Conservation (phyloP, 2,797 vertebrate genomes). For the Margarornis squamiger region DNA sequence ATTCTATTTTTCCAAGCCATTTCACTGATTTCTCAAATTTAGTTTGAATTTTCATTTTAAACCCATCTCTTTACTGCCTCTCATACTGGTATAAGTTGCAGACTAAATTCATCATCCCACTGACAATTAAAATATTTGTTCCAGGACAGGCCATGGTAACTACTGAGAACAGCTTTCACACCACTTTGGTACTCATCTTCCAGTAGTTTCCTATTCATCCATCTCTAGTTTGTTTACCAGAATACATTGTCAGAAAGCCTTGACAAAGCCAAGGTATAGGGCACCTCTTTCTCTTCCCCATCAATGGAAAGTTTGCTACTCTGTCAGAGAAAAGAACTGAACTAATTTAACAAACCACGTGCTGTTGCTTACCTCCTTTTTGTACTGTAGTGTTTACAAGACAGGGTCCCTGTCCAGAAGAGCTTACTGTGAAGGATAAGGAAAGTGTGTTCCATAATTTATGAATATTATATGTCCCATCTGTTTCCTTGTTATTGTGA, state of each 20-base stretch:
- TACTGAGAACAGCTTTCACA: not conserved
- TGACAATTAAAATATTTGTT: not conserved
- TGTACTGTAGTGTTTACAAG: not conserved
- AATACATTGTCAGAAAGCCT: not conserved
- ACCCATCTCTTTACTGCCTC: not conserved
- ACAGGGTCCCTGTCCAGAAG: not conserved
- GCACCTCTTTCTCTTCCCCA: not conserved
- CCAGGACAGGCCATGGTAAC: not conserved
- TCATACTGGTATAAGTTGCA: not conserved
- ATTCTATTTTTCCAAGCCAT: not conserved
- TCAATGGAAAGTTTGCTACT: not conserved
- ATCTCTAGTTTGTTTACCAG: not conserved
- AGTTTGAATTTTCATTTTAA: not conserved
- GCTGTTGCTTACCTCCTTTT: not conserved
- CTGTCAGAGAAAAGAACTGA: not conserved
- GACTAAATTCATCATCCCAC: not conserved
- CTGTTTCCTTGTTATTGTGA: slow-evolving; percentile 1
- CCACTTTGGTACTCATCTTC: not conserved
- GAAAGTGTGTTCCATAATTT: slow-evolving; percentile 33
- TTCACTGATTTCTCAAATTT: not conserved
- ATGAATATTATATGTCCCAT: slow-evolving; percentile 12
- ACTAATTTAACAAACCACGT: not conserved
- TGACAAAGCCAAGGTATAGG: not conserved
- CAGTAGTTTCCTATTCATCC: not conserved
- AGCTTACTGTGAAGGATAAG: slow-evolving; percentile 2